These are phyloP conservation scores for Actenoides lindsayi DNA, from an alignment of 2,113 vertebrate genomes.

Conservation along the genomic window DNA sequence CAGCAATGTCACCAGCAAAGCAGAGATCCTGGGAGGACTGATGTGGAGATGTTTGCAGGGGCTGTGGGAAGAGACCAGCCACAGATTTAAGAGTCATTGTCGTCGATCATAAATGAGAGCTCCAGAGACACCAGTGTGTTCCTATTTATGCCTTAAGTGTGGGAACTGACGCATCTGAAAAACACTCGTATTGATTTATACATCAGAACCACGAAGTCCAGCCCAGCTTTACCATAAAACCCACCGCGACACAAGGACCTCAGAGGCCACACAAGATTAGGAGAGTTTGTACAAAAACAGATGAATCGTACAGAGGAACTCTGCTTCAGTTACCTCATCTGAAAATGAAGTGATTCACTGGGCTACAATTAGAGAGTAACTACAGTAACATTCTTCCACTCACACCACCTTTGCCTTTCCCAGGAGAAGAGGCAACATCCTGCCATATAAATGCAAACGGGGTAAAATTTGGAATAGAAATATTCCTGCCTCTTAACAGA, in stretches of 20 bases:
- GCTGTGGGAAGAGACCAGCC: constrained; percentile 55
- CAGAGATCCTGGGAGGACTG: neutral
- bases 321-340: neutral
- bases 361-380: neutral
- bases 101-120: neutral
- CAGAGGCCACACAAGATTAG: neutral
- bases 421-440: neutral
- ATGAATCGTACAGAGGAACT: neutral
- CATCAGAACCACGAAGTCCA: neutral
- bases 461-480: neutral
- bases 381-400: neutral
- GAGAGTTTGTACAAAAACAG: neutral
- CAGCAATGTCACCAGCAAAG: constrained; percentile 46
- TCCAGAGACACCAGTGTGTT: neutral
- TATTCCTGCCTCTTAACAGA: neutral
- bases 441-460: neutral
- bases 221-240: neutral
- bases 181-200: neutral
- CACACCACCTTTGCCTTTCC: neutral
- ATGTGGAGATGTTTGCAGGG: neutral
- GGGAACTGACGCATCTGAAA: neutral
- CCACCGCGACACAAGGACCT: neutral
- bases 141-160: neutral
- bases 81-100: constrained; percentile 14
- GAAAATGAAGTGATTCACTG: neutral